Conservation (phyloP, 1,140 invertebrate genomes). For the Theocolax elegans region DNA sequence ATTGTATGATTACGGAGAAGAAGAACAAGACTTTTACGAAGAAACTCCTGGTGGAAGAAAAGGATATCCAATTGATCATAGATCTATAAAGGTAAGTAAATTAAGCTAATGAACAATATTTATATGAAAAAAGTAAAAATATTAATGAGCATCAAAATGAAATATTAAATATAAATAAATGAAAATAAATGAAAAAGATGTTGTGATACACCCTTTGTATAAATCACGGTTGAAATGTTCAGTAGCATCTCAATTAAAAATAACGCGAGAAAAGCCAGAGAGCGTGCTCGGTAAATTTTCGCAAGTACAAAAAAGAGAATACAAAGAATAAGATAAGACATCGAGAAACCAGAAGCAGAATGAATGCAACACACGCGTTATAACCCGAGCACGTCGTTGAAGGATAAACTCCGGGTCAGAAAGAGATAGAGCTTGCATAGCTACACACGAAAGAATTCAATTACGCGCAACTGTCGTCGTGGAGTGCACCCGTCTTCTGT, state of each 20-base stretch:
- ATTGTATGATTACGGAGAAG: constrained; percentile 66
- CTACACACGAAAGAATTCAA: constrained; percentile 55
- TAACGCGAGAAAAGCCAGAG: constrained; percentile 4
- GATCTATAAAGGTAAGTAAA: constrained; percentile 59
- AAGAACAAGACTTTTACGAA: constrained; percentile 67
- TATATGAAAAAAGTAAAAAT: too few relatives aligned
- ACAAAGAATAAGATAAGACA: too few relatives aligned
- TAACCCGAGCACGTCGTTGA: constrained; percentile 46
- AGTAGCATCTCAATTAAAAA: background rate
- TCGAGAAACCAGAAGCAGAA: too few relatives aligned
- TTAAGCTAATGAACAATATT: background rate
- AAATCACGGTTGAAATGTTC: constrained; percentile 1
- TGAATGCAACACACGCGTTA: too few relatives aligned
- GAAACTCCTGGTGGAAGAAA: constrained; percentile 61
- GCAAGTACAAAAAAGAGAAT: too few relatives aligned
- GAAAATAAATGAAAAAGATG: too few relatives aligned
- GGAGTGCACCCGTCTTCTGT: too few relatives aligned
- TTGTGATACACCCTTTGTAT: background rate
- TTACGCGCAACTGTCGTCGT: constrained; percentile 46
- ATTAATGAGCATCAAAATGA: too few relatives aligned
- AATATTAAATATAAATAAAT: too few relatives aligned
- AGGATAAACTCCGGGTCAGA: constrained; percentile 20
- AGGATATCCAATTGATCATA: constrained; percentile 64
- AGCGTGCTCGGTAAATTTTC: constrained; percentile 7
- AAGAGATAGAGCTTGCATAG: too few relatives aligned